Conservation (phyloP, 35 echinoderm and acorn worm species). For the Strongylocentrotus purpuratus region DNA sequence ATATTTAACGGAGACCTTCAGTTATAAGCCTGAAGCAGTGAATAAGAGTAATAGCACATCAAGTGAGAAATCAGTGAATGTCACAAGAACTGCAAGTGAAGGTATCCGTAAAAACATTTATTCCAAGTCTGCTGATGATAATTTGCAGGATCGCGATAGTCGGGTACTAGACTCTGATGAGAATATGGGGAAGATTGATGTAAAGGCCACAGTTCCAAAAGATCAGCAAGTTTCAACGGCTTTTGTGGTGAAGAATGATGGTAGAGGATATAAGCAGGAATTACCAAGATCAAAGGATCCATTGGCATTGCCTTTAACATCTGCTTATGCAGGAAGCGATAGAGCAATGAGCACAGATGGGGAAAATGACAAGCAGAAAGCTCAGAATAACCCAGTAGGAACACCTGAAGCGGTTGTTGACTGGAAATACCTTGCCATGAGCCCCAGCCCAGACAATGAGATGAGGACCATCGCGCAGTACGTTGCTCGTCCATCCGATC, state of each 20-base stretch:
- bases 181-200: background rate
- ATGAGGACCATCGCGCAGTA: background rate
- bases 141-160: background rate
- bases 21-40: background rate
- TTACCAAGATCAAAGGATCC: background rate
- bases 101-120: background rate
- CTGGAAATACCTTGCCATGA: slow-evolving; percentile 43
- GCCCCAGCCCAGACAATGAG: background rate
- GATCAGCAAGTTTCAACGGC: background rate
- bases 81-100: background rate
- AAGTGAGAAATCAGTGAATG: background rate
- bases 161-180: background rate
- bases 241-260: background rate
- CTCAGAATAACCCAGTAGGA: background rate
- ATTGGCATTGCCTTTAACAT: background rate
- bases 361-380: background rate
- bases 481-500: background rate
- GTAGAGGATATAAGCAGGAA: background rate
- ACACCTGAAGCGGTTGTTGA: slow-evolving; percentile 23
- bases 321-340: background rate
- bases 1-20: background rate
- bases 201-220: background rate
- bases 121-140: background rate
- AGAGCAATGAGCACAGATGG: background rate
- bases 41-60: background rate